phyloP scores from a whole-genome alignment of 2,113 vertebrate species.

The Penelope pileata region DNA sequence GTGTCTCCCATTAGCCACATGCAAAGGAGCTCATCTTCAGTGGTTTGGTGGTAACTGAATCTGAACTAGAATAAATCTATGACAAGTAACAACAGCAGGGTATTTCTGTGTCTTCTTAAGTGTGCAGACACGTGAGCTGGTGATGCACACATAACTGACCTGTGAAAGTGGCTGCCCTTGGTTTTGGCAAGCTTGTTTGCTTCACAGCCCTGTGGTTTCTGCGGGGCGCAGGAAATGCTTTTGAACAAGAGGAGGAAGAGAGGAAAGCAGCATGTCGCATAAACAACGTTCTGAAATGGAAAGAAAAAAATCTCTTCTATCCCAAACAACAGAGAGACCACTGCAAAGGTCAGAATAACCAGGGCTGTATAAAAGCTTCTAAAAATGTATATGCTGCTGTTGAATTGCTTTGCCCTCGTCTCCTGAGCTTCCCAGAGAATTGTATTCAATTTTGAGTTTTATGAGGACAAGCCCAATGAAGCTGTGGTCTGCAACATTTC shows the following conservation, averaged over 20 bases:
- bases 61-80: background rate
- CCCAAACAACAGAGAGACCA: background rate
- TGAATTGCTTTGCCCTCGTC: conserved; percentile 52
- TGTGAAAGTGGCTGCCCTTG: background rate
- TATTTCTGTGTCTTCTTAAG: background rate
- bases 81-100: background rate
- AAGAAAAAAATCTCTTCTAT: background rate
- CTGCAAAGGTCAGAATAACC: conserved; percentile 37
- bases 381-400: conserved; percentile 6
- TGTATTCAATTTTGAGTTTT: conserved; percentile 26
- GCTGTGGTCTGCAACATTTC: conserved; percentile 15
- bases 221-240: background rate
- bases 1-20: accelerated
- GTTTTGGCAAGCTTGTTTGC: background rate
- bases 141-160: background rate
- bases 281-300: background rate
- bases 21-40: background rate
- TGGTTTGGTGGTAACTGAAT: background rate
- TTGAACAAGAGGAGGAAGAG: background rate
- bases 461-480: conserved; percentile 4
- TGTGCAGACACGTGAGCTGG: background rate
- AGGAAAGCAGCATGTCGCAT: background rate
- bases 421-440: conserved; percentile 32
- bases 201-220: background rate
- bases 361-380: conserved; percentile 45